phyloP scores from a whole-genome alignment of 1,140 invertebrate genomes.

The Drosophila parvula region DNA sequence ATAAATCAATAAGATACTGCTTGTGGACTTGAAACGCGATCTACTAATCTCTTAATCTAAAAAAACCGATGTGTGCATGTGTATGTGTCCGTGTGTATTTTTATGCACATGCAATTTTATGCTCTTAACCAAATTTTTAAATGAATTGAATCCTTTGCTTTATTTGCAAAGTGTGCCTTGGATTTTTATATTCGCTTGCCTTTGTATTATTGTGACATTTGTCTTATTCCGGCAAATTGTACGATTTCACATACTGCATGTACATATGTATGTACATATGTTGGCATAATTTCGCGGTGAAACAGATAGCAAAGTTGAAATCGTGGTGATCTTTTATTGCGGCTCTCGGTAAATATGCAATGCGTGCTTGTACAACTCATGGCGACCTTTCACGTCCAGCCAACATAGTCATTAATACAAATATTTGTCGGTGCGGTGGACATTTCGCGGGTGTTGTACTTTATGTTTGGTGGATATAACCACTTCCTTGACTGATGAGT shows the following conservation, averaged over 20 bases:
- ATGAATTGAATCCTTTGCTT: not conserved
- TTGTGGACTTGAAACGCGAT: not conserved
- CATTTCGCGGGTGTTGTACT: not conserved
- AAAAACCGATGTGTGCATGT: constrained; percentile 18
- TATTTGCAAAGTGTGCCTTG: not conserved
- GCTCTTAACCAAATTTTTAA: constrained; percentile 25
- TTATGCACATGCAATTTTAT: constrained; percentile 49
- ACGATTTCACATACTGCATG: not conserved
- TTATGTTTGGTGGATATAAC: not conserved
- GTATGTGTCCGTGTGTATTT: constrained; percentile 42
- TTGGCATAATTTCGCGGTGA: constrained; percentile 15
- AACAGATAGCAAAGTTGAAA: constrained; percentile 13
- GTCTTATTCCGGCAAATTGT: not conserved
- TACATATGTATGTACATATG: constrained; percentile 13
- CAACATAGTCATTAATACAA: no score
- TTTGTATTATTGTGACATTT: not conserved
- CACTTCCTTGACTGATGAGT: not conserved
- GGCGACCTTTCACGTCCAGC: not conserved
- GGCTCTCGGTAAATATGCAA: constrained; percentile 19
- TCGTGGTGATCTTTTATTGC: constrained; percentile 17
- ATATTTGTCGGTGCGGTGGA: not conserved
- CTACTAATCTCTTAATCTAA: not conserved
- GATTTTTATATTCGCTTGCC: not conserved
- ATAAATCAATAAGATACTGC: not conserved
- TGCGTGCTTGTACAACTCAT: not conserved